Base-by-base conservation (phyloP, 2,113 vertebrate genomes). In the Todiramphus saurophagus region DNA sequence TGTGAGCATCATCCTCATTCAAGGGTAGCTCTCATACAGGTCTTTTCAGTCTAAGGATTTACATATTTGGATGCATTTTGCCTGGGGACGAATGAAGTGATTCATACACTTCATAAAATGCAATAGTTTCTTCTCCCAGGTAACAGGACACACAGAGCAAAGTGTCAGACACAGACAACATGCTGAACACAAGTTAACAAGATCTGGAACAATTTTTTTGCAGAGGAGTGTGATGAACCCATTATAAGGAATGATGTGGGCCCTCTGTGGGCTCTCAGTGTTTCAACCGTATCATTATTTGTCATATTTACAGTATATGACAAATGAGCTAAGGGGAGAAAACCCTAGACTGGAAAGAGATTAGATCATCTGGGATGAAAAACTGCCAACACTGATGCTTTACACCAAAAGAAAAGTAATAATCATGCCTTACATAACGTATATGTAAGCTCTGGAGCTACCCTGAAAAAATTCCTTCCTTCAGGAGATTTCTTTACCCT, bases 291-390 rank as follows among this genome's bases (percentile, higher is more conserved):
- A 93, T 95, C 90, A 85, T 87, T 95, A 83, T 96, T 97, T 97
- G 96, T 97, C 96, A 91, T 96, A 96, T 97, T 97, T 96, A 96
- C 88, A 69, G 93, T 84, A 73, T 56, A 89, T 94, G 86, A 97
- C 86, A 96, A 95, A 97, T 93, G 96, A 96, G 88, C 46, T 93
- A 84, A 91, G 77, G 76, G 75, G 62, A 92, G 80, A 88, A 97
- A 95, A 95, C 90, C 53, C 86, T 92, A 85, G 68, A 81, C 78
- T 96, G 60, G 88, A 92, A 95, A 94, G 75, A 95, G 78, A 96
- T 95, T 97, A 96, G 88, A 95, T 97, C 97, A 96, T 95, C 78
- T 72, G 67, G 53, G 78, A 93, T 95, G 93, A 97, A 96, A 96
- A 96, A 84, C 75, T 95, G 88, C 89, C 83, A 96, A 70, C 86